Evolutionary conservation across 2,888 invertebrate species (phyloP), one percentile per base, ranked within the genome.

Genomic region (Cheilosia scutellata): DNA sequence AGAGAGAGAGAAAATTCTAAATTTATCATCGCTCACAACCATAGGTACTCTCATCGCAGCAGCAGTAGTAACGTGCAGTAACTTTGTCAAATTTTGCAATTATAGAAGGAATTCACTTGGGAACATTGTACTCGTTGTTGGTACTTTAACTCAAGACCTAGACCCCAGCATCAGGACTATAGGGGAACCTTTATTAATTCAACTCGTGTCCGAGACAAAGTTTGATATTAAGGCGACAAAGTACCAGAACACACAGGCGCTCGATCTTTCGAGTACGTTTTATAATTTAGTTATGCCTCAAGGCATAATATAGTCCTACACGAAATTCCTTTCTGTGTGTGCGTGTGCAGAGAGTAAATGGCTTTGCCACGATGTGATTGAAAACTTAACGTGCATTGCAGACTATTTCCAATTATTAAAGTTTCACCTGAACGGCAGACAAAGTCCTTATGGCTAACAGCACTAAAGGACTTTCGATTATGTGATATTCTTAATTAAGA

Each of bases 401-500:
- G 71, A 75, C 65, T 76, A 71, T 33, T 37, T 79, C 71, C 71
- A 84, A 79, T 76, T 84, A 80, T 76, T 84, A 80, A 84, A 84
- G 63, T 84, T 80, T 75, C 47, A 79, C 65, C 80, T 71, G 60
- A 55, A 29, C 51, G n/a, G 33, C 72, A 31, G 63, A 20, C 62
- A 62, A 42, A 49, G 65, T 68, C 53, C 65, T 72, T 55, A 70
- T 65, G 27, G 51, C 51, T 49, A 60, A 58, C 13, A 68, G 66
- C 20, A 37, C 66, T 25, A 78, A 58, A 74, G 68, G 63, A 65
- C 53, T 83, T 66, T 84, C 65, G 79, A 79, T 84, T 84, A 84
- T 75, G 57, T 53, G 74, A 84, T 84, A 84, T 79, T 84, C 75
- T 76, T 84, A 84, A 84, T 84, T 84, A 79, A 84, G 79, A 71